phyloP scores from a whole-genome alignment of 1,140 invertebrate species.

The Vollenhovia emeryi region DNA sequence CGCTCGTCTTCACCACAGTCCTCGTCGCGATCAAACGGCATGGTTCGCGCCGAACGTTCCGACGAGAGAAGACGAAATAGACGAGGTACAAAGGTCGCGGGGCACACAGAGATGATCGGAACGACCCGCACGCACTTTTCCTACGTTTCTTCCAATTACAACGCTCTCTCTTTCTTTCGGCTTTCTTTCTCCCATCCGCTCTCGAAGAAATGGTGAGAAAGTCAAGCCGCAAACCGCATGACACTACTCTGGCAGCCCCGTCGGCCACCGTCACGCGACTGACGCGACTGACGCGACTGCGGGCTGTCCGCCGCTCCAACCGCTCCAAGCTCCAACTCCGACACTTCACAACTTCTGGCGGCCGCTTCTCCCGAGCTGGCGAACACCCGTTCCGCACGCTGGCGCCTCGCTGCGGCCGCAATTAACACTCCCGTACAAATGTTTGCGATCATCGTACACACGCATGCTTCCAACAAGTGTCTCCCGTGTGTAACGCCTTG shows the following conservation, averaged over 20 bases:
- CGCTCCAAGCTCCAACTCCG: no score
- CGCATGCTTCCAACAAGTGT: conserved; percentile 28
- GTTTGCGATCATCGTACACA: conserved; percentile 6
- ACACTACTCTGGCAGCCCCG: no score
- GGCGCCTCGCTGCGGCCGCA: conserved; percentile 59
- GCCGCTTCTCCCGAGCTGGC: no score
- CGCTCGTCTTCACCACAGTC: neutral
- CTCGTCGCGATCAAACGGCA: neutral
- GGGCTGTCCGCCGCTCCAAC: neutral
- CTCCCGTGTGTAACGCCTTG: neutral
- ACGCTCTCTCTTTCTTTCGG: neutral
- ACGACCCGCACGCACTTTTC: conserved; percentile 31
- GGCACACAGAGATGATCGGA: conserved; percentile 10
- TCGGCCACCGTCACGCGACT: conserved; percentile 17
- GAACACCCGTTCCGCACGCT: conserved; percentile 50
- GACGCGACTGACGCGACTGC: conserved; percentile 3
- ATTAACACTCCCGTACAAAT: conserved; percentile 29
- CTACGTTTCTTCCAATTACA: no score
- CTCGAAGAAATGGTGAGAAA: neutral
- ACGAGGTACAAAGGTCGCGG: conserved; percentile 22
- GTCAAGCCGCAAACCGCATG: no score
- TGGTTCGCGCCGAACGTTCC: neutral
- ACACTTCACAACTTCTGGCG: no score
- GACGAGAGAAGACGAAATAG: no score
- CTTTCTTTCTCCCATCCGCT: neutral